Base-by-base conservation (phyloP, 2,888 invertebrate species). In the Drymonia ruficornis region DNA sequence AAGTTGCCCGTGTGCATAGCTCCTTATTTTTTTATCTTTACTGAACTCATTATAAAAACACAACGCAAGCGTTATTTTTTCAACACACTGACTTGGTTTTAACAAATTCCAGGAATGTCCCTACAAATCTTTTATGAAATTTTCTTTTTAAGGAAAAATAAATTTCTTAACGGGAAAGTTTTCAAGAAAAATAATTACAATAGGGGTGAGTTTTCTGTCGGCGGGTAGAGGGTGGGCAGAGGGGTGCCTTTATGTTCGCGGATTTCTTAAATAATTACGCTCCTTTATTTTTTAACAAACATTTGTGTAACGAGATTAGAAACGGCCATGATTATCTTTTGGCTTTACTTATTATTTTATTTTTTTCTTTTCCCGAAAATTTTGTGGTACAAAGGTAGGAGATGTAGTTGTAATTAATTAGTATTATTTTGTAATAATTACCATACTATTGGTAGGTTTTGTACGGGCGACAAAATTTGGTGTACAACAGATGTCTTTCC, bases 111-210 rank as follows among this genome's bases (percentile, higher is more conserved):
- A 36, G 38, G 49, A 71, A 31, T 59, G 71, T 80, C 80, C 73
- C 65, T 50, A 59, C 7, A 52, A 60, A 55, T 49, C 65, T 65
- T 56, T 58, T 59, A 38, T 31, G 42, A 51, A 70, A 5, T 36
- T 36, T 36, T n/a, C n/a, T 36, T 36, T 36, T 36, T 13, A 81
- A 77, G 78, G 75, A 12, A 47, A 80, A 83, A 83, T 71, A 79
- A 80, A 80, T 74, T 45, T 78, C 71, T 59, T 63, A 77, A 71
- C 75, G 72, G 76, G 74, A 81, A 88, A 89, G 84, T 89, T 90
- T 83, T 76, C 69, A 75, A 80, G 84, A 85, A 87, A 90, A 91
- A 91, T 91, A 91, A 91, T 91, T 91, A 91, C 83, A 85, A 81
- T 77, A 68, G 81, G 78, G 77, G 74, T 69, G 56, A 66, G 63